A percentile compares a stretch with the other conserved stretches of the same genome.
These are phyloP conservation scores for Chymomyza costata DNA, from an alignment of 1,140 invertebrate genomes.

Conservation along the genomic window DNA sequence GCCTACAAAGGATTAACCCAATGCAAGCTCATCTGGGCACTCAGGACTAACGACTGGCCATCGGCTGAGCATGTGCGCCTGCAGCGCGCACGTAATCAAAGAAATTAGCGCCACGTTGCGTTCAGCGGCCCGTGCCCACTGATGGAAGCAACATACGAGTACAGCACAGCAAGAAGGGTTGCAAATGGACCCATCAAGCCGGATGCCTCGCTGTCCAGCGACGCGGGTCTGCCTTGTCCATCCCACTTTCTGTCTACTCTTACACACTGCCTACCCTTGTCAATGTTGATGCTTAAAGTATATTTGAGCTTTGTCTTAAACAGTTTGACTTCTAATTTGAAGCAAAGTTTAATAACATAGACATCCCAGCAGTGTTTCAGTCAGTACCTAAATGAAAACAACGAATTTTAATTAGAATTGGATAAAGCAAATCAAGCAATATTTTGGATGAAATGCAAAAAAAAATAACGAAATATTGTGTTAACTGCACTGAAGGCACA, in stretches of 20 bases:
- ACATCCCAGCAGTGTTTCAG: constrained; percentile 2
- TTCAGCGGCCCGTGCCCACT: constrained; percentile 51
- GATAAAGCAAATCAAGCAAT: constrained; percentile 5
- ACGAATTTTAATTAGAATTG: constrained; percentile 53
- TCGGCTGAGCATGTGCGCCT: constrained; percentile 8
- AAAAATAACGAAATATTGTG: too few species aligned
- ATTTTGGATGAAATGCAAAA: too few species aligned
- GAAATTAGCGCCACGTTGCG: constrained; percentile 70
- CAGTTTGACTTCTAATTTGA: constrained; percentile 72
- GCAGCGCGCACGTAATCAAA: constrained; percentile 62
- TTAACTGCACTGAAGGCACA: too few species aligned
- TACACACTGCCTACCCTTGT: constrained; percentile 45
- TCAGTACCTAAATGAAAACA: constrained; percentile 2
- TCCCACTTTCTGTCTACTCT: not conserved
- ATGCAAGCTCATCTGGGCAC: constrained; percentile 13
- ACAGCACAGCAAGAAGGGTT: constrained; percentile 38
- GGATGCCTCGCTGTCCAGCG: constrained; percentile 28
- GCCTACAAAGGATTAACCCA: constrained; percentile 46
- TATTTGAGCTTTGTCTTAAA: constrained; percentile 69
- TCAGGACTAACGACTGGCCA: constrained; percentile 23
- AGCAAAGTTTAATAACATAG: constrained; percentile 55
- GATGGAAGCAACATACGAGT: too few species aligned
- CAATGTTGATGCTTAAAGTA: constrained; percentile 46
- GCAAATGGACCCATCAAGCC: constrained; percentile 24
- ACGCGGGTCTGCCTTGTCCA: constrained; percentile 33